Conservation (phyloP, 2,888 invertebrate species). For the Idaea biselata region DNA sequence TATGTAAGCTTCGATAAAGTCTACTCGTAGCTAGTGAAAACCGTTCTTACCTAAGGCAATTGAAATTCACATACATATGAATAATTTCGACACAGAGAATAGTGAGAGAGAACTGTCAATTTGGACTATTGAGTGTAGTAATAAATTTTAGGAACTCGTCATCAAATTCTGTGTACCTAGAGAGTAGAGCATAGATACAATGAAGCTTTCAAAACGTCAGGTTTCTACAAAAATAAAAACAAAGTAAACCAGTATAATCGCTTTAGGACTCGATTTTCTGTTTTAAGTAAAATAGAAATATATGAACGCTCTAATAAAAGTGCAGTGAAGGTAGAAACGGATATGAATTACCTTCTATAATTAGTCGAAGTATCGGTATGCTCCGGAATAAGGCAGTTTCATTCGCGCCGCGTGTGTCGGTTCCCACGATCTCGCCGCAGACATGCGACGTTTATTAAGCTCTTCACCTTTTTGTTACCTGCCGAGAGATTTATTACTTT, state of each 20-base stretch:
- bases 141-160: too few species aligned
- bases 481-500: constrained; percentile 80
- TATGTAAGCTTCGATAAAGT: too few species aligned
- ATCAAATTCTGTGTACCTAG: too few species aligned
- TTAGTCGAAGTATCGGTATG: constrained; percentile 2
- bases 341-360: neutral
- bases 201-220: too few species aligned
- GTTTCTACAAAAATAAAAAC: neutral
- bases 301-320: neutral
- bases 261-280: neutral
- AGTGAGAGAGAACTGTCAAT: too few species aligned
- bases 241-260: neutral
- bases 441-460: constrained; percentile 78
- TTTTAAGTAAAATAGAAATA: neutral
- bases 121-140: too few species aligned
- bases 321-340: neutral
- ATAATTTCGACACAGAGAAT: too few species aligned
- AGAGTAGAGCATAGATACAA: too few species aligned
- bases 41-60: too few species aligned
- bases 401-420: constrained; percentile 42
- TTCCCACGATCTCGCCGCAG: constrained; percentile 67
- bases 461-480: constrained; percentile 77
- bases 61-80: too few species aligned
- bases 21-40: too few species aligned
- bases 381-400: constrained; percentile 39